These are phyloP conservation scores for Solenopsis invicta DNA, from an alignment of 1,140 invertebrate genomes.

Conservation along the genomic window DNA sequence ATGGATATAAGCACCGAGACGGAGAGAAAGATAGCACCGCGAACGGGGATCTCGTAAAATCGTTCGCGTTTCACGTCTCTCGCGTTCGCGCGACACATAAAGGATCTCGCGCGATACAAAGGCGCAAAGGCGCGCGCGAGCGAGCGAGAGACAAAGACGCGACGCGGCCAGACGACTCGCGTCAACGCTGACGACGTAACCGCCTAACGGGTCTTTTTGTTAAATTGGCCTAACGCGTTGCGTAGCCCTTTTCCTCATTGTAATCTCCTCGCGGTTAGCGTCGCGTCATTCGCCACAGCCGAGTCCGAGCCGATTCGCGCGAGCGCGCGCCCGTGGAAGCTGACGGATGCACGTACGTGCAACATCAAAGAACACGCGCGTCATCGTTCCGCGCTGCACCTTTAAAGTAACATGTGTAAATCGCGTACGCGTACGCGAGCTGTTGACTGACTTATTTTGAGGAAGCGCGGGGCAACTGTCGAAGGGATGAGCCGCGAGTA, in stretches of 20 bases:
- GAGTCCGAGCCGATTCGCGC: too few relatives aligned
- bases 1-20: constrained; percentile 25
- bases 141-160: constrained; percentile 43
- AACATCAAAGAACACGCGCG: background rate
- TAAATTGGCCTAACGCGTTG: constrained; percentile 49
- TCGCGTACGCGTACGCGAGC: background rate
- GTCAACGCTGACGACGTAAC: constrained; percentile 1
- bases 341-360: too few relatives aligned
- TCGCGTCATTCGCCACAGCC: constrained; percentile 5
- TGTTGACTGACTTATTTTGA: background rate
- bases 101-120: constrained; percentile 48
- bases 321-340: too few relatives aligned
- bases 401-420: background rate
- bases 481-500: background rate
- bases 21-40: background rate
- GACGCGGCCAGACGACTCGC: too few relatives aligned
- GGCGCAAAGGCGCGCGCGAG: background rate
- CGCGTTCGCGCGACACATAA: constrained; percentile 24
- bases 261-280: background rate
- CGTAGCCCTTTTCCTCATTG: constrained; percentile 50
- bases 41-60: constrained; percentile 32
- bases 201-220: constrained; percentile 47
- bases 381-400: background rate
- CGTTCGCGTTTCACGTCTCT: constrained; percentile 14
- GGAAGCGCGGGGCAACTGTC: background rate